Percentiles rank a stretch among this genome's conserved stretches.
Conservation (phyloP, 2,113 vertebrate species). For the Centrocercus urophasianus region DNA sequence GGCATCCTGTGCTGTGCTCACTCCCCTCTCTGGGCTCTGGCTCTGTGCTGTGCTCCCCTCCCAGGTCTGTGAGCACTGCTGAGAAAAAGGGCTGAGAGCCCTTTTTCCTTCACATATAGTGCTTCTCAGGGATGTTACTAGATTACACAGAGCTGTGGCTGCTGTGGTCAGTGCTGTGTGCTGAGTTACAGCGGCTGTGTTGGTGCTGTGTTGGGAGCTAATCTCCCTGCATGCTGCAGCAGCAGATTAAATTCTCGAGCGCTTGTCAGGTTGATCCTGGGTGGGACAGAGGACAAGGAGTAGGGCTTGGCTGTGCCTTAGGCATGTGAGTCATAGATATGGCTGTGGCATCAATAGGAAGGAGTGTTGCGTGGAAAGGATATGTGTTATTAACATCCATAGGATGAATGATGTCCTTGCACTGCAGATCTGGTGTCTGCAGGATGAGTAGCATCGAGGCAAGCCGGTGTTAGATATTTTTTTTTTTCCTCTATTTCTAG, state of each 20-base stretch:
- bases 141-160: no score
- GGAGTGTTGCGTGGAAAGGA: neutral
- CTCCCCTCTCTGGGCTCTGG: neutral
- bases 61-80: neutral
- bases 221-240: no score
- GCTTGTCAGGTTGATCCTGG: neutral
- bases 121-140: neutral
- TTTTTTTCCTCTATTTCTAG: fast-evolving
- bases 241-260: neutral
- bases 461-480: fast-evolving
- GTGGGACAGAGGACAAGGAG: neutral
- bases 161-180: neutral
- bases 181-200: no score
- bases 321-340: fast-evolving
- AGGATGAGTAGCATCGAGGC: fast-evolving
- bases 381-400: fast-evolving
- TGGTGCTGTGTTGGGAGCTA: neutral
- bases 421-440: neutral
- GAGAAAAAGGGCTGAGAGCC: neutral
- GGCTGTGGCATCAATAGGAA: fast-evolving
- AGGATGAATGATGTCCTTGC: fast-evolving
- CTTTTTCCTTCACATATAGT: neutral
- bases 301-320: neutral
- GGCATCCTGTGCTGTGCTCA: neutral
- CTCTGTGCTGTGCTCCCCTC: neutral